Evolutionary conservation across 2,113 vertebrate species (phyloP), one percentile per base, ranked within the genome.

Genomic region (Myrmecophaga tridactyla): DNA sequence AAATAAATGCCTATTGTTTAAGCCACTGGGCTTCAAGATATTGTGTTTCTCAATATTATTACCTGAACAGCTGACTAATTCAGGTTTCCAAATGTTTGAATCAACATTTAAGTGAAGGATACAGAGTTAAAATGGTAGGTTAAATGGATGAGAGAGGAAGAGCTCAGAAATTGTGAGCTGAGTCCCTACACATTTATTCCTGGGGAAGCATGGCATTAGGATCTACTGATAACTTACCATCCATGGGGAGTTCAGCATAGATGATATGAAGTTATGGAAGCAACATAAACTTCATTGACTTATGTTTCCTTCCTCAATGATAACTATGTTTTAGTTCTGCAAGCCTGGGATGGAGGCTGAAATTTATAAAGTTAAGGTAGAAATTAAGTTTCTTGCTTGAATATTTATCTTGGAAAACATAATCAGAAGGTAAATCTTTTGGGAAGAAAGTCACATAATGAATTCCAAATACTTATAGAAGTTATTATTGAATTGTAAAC

Each of bases 401-500:
- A 82, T 92, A 90, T 88, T 92, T 51, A 69, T 93, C 81, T 88
- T 85, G 81, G 34, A 85, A 94, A 95, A 91, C 39, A 87, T 92
- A 95, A 96, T 93, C 80, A 75, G 93, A 88, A 96, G 80, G 87
- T 62, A 94, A 92, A 93, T 97, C 92, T 96, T 93, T 90, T 96
- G 90, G 92, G 94, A 97, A 96, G 84, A 96, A 85, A 82, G 20
- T 77, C 48, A 48, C 58, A 96, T 92, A 93, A 78, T 95, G 85
- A 94, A 92, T 92, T 87, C 82, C 25, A 93, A 95, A 84, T 93
- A 53, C 51, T 96, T 96, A 96, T 93, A 87, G 51, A 97, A 95
- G 93, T 95, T 94, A 90, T 87, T 96, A 89, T 78, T 93, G 84
- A 58, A 81, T 96, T 91, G 81, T 92, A 96, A 96, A 87, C 94